Conservation (phyloP, 2,888 invertebrate species). For the Hirtodrosophila confusa region DNA sequence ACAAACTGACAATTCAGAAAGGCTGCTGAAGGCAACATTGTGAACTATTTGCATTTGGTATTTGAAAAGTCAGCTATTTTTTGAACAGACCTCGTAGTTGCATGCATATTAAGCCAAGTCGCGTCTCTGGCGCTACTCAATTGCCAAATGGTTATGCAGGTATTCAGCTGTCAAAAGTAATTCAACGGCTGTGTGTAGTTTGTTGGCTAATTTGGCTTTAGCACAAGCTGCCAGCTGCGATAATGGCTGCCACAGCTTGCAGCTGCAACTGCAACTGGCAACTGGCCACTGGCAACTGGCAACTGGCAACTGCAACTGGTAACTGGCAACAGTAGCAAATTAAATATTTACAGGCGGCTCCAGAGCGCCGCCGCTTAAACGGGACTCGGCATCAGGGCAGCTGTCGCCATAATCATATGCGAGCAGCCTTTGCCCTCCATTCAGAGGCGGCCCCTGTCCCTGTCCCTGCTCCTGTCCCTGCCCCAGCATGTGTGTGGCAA, state of each 20-base stretch:
- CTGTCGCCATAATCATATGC: slow-evolving; percentile 48
- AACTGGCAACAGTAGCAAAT: slow-evolving; percentile 39
- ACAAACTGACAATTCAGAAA: too few relatives aligned
- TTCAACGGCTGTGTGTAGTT: slow-evolving; percentile 19
- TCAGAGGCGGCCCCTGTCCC: neutral
- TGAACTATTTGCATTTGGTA: too few relatives aligned
- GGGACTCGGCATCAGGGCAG: slow-evolving; percentile 22
- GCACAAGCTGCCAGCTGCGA: slow-evolving; percentile 26
- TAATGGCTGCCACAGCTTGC: slow-evolving; percentile 13
- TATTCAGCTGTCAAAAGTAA: slow-evolving; percentile 26
- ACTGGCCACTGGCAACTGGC: slow-evolving; percentile 1
- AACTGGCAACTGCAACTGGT: slow-evolving; percentile 17
- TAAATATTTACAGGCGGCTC: slow-evolving; percentile 49
- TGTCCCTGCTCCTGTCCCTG: neutral
- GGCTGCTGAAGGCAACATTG: too few relatives aligned
- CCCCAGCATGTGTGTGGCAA: neutral
- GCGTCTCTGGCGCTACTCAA: neutral
- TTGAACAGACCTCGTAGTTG: too few relatives aligned
- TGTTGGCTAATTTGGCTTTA: slow-evolving; percentile 32
- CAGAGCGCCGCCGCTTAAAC: slow-evolving; percentile 29
- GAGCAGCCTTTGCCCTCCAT: slow-evolving; percentile 7
- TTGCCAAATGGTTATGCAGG: slow-evolving; percentile 6
- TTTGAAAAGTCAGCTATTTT: too few relatives aligned
- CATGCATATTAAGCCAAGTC: too few relatives aligned
- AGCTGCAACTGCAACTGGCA: slow-evolving; percentile 6